Evolutionary conservation across 2,113 vertebrate species (phyloP), one percentile per base, ranked within the genome.

Genomic region (Scytalopus superciliaris): DNA sequence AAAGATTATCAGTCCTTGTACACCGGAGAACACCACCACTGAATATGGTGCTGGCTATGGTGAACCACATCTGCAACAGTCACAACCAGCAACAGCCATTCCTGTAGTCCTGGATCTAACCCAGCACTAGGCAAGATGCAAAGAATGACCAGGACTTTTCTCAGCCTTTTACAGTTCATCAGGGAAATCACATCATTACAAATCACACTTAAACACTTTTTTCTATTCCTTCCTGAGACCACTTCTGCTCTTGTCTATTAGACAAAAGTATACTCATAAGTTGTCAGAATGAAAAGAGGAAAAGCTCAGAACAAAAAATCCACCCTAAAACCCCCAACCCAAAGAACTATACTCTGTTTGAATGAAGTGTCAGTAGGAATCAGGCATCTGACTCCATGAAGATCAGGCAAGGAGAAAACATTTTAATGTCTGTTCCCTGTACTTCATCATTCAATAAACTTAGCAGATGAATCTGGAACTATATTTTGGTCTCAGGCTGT

Each of bases 311-410:
- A n/a, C 22, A 33, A 44, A 57, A 4, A 15, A 7, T 2, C 4
- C 23, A 14, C 5, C 5, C 5, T 44, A 56, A 59, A 84, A 4
- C 6, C 5, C 2, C 2, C 7, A n/a, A 28, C 28, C 3, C 11
- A 15, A 82, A 84, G 53, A 87, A 66, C 25, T 68, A 25, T 0
- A 3, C 14, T n/a, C 15, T 63, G 8, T n/a, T n/a, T 45, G 19
- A 62, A 33, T 17, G 37, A 86, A 53, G 7, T 16, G 16, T 39
- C 19, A 44, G 21, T 42, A 42, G 33, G 18, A 39, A 37, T 80
- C 37, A 72, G 56, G 66, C 4, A 52, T 70, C 35, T 95, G 60
- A 59, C 11, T 82, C 44, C 39, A 37, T 17, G 22, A 76, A 75
- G 17, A 31, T 52, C 39, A 63, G 33, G 15, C 35, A 94, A 78